Evolutionary conservation across 2,113 vertebrate genomes (phyloP).

Genomic region (Chamaetylas fuelleborni): DNA sequence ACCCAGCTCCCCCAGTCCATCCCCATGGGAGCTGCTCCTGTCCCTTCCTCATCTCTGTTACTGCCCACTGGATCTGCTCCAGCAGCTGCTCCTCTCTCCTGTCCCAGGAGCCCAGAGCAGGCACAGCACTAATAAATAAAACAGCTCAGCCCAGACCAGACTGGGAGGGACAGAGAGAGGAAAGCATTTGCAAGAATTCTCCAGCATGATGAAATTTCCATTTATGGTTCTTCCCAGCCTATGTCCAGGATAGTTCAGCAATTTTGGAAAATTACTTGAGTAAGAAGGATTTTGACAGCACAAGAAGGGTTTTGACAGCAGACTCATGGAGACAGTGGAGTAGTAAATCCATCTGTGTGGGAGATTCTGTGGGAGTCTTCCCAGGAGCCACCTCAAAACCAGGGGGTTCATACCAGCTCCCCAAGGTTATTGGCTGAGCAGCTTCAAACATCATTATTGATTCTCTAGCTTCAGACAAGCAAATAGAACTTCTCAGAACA

Average conservation of each 20-base stretch:
- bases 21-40: neutral
- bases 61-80: neutral
- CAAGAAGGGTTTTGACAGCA: neutral
- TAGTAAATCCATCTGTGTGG: neutral
- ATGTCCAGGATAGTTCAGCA: neutral
- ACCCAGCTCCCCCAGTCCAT: neutral
- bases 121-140: neutral
- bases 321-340: neutral
- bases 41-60: neutral
- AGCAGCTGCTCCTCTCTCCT: neutral
- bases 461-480: fast-evolving
- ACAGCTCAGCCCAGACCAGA: neutral
- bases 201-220: neutral
- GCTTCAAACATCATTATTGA: neutral
- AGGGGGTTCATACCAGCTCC: neutral
- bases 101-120: neutral
- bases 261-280: neutral
- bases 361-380: neutral
- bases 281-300: neutral
- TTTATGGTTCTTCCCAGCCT: neutral
- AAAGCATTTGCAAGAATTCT: neutral
- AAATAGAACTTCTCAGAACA: neutral
- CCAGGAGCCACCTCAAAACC: neutral
- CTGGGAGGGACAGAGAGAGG: neutral
- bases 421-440: neutral